Evolutionary conservation across 2,113 vertebrate species (phyloP).

Genomic region (Callaeas wilsoni): DNA sequence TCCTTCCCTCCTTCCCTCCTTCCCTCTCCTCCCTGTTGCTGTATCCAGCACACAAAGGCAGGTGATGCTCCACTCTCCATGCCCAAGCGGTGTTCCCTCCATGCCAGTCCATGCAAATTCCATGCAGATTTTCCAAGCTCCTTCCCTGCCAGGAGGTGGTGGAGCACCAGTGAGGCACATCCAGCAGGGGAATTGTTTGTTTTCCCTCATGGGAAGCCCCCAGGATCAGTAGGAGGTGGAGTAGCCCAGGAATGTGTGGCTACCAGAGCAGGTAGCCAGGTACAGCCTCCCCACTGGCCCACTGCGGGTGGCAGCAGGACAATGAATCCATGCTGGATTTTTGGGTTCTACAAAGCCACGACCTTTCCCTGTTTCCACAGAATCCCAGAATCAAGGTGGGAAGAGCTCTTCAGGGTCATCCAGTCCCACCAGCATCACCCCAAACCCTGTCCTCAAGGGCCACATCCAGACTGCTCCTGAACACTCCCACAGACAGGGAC

Average conservation of each 20-base stretch:
- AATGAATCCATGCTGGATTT: not conserved
- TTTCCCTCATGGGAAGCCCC: not conserved
- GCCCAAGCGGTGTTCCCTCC: not conserved
- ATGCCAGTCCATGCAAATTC: not conserved
- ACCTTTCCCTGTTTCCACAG: not conserved
- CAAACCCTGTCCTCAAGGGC: not conserved
- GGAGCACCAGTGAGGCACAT: not conserved
- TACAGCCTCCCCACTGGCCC: fast-evolving
- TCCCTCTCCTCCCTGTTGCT: not conserved
- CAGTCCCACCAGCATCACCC: not conserved
- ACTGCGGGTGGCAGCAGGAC: fast-evolving
- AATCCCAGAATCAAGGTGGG: not conserved
- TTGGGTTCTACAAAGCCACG: not conserved
- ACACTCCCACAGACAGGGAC: not conserved
- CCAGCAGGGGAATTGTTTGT: not conserved
- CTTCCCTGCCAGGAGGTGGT: not conserved
- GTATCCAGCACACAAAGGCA: not conserved
- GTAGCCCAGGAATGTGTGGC: not conserved
- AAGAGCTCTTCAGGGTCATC: not conserved
- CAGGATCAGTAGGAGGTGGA: fast-evolving
- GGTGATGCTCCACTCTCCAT: not conserved
- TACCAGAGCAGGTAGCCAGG: not conserved
- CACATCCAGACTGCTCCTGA: not conserved
- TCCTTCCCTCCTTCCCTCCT: too few species aligned
- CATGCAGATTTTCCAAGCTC: not conserved